Base-by-base conservation (phyloP, 53 echinoderm and acorn worm species). In the Paracentrotus lividus region DNA sequence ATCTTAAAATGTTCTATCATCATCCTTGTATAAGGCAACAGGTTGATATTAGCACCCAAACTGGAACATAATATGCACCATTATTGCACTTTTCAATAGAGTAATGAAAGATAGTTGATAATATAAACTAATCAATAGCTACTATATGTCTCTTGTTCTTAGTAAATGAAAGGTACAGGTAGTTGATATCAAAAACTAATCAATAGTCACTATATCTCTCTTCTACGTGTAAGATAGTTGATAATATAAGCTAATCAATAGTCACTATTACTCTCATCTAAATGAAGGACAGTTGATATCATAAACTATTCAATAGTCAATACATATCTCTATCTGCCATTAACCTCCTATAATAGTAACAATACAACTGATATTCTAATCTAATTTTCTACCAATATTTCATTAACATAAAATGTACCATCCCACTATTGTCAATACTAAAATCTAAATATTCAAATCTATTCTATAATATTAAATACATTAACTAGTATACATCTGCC, bases 41-140 rank as follows among this genome's bases (percentile, higher is more conserved):
- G 16, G 72, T 14, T 72, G 72, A 40, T 36, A 72, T 72, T 18
- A 40, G 72, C 72, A 72, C 72, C 72, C 21, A 18, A 21, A 38
- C 15, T 4, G n/a, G n/a, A 15, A 3, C 31, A 67, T 15, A 67
- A 16, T 18, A 36, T 69, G 34, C 36, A 72, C 16, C 16, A 16
- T 72, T 81, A 81, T 81, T 81, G 81, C 81, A 81, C 81, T 81
- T 81, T 81, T n/a, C n/a, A n/a, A 81, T 81, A 47, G 0, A 81
- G 81, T n/a, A 47, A 81, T 81, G 47, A 81, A 45, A 81, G 72
- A 72, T 38, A 72, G 18, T 72, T 40, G 16, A 72, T 47, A 40
- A n/a, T 47, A 81, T 47, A 81, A 81, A 47, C 44, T 81, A 43
- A 81, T 81, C 7, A 38, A 20, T 72, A 38, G 10, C 40, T 38